Conservation (phyloP, 2,113 vertebrate species). For the Ramphastos sulfuratus region DNA sequence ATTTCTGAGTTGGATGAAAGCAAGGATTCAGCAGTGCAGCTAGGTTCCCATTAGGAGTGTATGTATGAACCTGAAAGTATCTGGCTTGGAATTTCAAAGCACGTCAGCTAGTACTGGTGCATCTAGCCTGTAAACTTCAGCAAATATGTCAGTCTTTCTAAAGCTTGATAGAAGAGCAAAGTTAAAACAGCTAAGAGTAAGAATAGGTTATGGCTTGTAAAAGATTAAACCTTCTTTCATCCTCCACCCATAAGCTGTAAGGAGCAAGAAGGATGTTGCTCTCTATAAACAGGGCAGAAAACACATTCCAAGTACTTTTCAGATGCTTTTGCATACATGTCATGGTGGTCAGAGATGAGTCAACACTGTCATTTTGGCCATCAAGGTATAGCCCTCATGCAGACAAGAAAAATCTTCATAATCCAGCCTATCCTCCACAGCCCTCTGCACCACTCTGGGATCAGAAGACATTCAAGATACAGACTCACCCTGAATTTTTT, state of each 20-base stretch:
- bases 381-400: neutral
- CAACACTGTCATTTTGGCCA: neutral
- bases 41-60: conserved; percentile 18
- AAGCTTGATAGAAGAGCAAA: neutral
- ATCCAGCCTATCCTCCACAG: neutral
- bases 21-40: neutral
- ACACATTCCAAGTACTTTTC: neutral
- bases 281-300: neutral
- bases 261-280: neutral
- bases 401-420: neutral
- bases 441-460: neutral
- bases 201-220: neutral
- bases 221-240: neutral
- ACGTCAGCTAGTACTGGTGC: accelerated
- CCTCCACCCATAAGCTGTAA: neutral
- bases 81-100: conserved; percentile 29
- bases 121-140: neutral
- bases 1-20: neutral
- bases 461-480: neutral
- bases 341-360: neutral
- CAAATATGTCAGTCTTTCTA: neutral
- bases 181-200: neutral
- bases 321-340: neutral
- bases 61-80: conserved; percentile 14
- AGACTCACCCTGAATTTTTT: neutral